Evolutionary conservation across 1,140 invertebrate species (phyloP), one percentile per base, ranked within the genome.

Genomic region (Chrysoperla carnea): DNA sequence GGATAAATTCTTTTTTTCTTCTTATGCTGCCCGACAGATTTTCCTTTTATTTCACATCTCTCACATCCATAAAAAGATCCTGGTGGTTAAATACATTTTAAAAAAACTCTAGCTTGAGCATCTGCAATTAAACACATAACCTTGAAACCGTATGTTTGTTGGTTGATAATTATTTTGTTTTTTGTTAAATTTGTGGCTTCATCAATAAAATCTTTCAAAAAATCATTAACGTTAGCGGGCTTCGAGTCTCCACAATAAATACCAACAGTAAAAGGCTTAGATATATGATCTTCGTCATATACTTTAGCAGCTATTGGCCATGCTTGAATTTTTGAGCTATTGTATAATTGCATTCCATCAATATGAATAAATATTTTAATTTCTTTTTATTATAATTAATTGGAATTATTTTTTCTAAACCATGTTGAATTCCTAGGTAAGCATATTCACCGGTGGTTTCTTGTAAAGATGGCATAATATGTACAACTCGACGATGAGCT

Each of bases 371-470:
- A 29, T n/a, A 47, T 37, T 29, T 42, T 35, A 37, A 52, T 50
- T 9, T 27, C 27, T 41, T 17, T 13, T 47, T 44, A 28, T 43
- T 33, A 44, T 46, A 50, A 44, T 39, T 36, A 37, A 40, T 29
- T 39, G 46, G 9, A 39, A 50, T 40, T 5, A 44, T 23, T 27
- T 46, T 50, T 39, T 45, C 36, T 15, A 50, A 35, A 8, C 42
- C 44, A 42, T 38, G 41, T 39, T 46, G n/a, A 23, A 50, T 48
- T n/a, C 48, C 46, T 36, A 50, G 29, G 40, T 50, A 46, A 15
- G 44, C 38, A 40, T 35, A 50, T 37, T 45, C 44, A 36, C 44
- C 48, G 44, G 29, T 14, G 17, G 29, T 44, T 17, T 40, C 36
- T 35, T 41, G 31, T 13, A 14, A 15, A 13, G 29, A 28, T 36